Percentiles rank a stretch among this genome's conserved stretches.
Conservation (phyloP, 2,113 vertebrate species). For the Hemiprocne comata region DNA sequence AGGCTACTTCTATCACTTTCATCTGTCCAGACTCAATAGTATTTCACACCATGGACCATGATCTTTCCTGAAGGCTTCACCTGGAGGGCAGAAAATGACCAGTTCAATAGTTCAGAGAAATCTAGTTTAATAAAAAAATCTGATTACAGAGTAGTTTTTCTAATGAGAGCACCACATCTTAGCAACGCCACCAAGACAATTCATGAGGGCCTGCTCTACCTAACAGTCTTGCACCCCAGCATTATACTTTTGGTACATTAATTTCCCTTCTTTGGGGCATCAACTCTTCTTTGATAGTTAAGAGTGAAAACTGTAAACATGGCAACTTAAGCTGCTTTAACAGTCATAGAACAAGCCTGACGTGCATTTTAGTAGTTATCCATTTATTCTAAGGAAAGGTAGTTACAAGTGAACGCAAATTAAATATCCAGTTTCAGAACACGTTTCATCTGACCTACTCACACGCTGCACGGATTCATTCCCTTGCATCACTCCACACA, state of each 20-base stretch:
- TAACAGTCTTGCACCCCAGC: neutral
- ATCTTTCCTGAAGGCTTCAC: slow-evolving; percentile 37
- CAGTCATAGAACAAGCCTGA: neutral
- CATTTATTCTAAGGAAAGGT: neutral
- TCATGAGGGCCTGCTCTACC: neutral
- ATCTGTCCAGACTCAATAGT: neutral
- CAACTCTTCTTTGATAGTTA: neutral
- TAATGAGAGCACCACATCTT: neutral
- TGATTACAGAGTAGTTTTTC: neutral
- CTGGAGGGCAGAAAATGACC: slow-evolving; percentile 34
- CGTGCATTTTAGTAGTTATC: neutral
- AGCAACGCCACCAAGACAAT: neutral
- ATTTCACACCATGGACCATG: slow-evolving; percentile 19
- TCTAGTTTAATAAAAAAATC: neutral
- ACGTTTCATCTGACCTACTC: neutral
- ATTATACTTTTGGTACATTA: neutral
- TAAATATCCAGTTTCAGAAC: neutral
- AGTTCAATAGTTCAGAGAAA: slow-evolving; percentile 38
- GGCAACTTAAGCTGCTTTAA: neutral
- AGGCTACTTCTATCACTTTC: neutral
- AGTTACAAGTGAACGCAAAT: neutral
- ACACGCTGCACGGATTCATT: neutral
- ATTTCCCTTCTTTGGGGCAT: neutral
- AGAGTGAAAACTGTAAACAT: neutral
- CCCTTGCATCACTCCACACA: neutral